Base-by-base conservation (phyloP, 2,113 vertebrate species). In the Cyphomyrus plagiostoma region DNA sequence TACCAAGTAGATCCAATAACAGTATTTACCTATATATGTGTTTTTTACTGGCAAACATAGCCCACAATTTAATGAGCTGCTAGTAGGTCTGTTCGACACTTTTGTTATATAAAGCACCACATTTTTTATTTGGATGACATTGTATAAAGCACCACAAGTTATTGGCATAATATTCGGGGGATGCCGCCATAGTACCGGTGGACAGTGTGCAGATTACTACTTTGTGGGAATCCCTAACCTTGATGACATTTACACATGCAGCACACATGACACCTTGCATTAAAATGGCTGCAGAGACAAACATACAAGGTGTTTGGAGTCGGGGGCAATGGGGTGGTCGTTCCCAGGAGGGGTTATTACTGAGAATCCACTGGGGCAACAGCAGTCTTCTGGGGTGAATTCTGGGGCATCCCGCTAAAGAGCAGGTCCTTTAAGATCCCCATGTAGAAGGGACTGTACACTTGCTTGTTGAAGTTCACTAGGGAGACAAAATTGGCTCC, bases 381-480 rank as follows among this genome's bases (percentile, higher is more conserved):
- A 46, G 92, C 11, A 3, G 84, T 88, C 46, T 88, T 93, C 11
- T 88, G 2, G 39, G 93, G 66, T 89, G 93, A 90, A 80, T 87
- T 93, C 13, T 88, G 2, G 39, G 93, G 62, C 89, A 93, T 90
- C 74, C 93, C 93, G 30, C 89, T 91, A 89, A 97, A 98, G 88
- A 99, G 95, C 85, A 99, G 94, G 92, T 96, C 98, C 92, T 95
- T 97, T 62, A 99, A 95, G 94, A 99, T 98, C 89, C 94, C 96
- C 3, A 96, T 96, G 83, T 99, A 99, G 93, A 98, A 98, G 23
- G 97, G 97, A 94, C 97, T 97, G 53, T 98, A 99, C 4, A 98
- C 97, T 90, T 95, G 94, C 90, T 96, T 97, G 95, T 99, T 99
- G 92, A 97, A 97, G 93, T 97, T 97, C 66, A 98, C 96, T 84